A percentile compares a stretch with the other conserved stretches of the same genome.
phyloP scores from a whole-genome alignment of 2,888 invertebrate species.

The Plemyria rubiginata region DNA sequence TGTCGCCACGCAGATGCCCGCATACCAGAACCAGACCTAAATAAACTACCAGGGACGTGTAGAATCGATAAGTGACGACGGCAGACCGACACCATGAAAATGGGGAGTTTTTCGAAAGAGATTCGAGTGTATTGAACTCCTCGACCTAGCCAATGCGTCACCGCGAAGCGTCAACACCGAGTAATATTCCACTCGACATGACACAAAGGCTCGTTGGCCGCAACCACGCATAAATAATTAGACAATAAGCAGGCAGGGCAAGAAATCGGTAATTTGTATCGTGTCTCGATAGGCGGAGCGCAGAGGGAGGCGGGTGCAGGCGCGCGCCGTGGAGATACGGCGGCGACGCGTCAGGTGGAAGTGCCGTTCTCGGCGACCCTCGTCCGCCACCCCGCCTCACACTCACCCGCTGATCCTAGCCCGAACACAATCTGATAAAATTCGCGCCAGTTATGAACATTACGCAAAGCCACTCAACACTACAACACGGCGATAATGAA shows the following conservation, averaged over 20 bases:
- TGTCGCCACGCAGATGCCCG: slow-evolving; percentile 57
- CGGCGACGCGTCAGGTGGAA: slow-evolving; percentile 84
- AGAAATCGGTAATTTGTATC: slow-evolving; percentile 84
- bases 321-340: slow-evolving; percentile 79
- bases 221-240: slow-evolving; percentile 81
- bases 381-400: slow-evolving; percentile 59
- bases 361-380: slow-evolving; percentile 71
- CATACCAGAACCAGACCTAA: slow-evolving; percentile 37
- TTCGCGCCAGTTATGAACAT: slow-evolving; percentile 84
- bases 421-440: slow-evolving; percentile 83
- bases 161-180: slow-evolving; percentile 59
- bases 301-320: slow-evolving; percentile 75
- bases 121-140: slow-evolving; percentile 75
- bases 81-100: slow-evolving; percentile 23
- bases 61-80: slow-evolving; percentile 32
- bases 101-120: slow-evolving; percentile 32
- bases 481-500: slow-evolving; percentile 79
- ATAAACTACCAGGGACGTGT: slow-evolving; percentile 34
- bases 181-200: slow-evolving; percentile 76
- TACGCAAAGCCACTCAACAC: slow-evolving; percentile 81
- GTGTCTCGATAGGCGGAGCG: slow-evolving; percentile 78
- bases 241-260: slow-evolving; percentile 82
- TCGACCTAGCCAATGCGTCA: slow-evolving; percentile 76
- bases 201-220: slow-evolving; percentile 69
- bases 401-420: slow-evolving; percentile 79